Evolutionary conservation across 2,797 vertebrate genomes (phyloP), one percentile per base, ranked within the genome.

Genomic region (Mus caroli): DNA sequence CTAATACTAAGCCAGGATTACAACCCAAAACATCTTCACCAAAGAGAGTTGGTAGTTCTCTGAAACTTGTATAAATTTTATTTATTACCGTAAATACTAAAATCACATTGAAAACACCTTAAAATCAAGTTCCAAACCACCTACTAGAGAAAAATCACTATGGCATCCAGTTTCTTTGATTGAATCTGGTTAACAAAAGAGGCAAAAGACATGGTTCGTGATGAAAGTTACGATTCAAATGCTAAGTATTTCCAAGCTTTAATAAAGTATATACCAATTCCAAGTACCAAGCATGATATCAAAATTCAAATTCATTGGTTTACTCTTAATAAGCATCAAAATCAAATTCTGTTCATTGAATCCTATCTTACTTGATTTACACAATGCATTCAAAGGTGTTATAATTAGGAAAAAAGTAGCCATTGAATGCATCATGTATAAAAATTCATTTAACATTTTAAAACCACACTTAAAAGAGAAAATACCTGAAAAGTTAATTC

Each of bases 21-120:
- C 67, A 94, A 83, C 75, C 56, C 50, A 95, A 95, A 96, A 89
- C 43, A 88, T 92, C 34, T 92, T 95, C 91, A 92, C 94, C 90
- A 96, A 95, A 96, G 94, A 96, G 96, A 98, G 94, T 94, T 96
- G 96, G 78, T 96, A 97, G 93, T 97, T 97, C 96, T 98, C 97
- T 97, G 96, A 98, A 97, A 97, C 95, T 77, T 94, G 78, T 95
- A 84, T 93, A 93, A 92, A 95, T 94, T 97, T 97, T 97, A 96
- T 97, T 97, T 91, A 96, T 95, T 96, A 96, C 60, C 64, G 13
- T 93, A 91, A 91, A 94, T 91, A 95, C 94, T 97, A 96, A 96
- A 97, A 90, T 93, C 78, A 96, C 94, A 98, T 31, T 76, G 80
- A 96, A 97, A 96, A 92, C 76, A 97, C 62, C 86, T 95, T 95